Base-by-base conservation (phyloP, 2,113 vertebrate genomes). In the Dasyprocta punctata region DNA sequence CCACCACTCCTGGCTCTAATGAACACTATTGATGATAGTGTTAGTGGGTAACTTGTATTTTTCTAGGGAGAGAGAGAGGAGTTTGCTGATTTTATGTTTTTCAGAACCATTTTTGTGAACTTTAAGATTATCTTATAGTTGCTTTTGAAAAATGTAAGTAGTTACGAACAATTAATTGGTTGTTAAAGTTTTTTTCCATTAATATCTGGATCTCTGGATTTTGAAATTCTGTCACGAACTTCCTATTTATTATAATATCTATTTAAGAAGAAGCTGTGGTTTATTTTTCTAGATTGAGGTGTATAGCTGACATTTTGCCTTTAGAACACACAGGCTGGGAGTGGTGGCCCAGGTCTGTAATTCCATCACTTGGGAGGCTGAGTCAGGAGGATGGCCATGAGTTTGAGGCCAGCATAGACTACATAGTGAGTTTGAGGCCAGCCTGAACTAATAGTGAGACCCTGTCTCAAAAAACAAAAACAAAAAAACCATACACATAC, bases 281-380 rank as follows among this genome's bases (percentile, higher is more conserved):
- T 88, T 69, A 56, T 89, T 90, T 86, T 82, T 69, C 58, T 58
- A 88, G 80, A 52, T 93, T 93, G 69, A 92, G 77, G 36, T 61
- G 54, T 86, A 77, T n/a, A 86, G 5, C 90, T 93, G 75, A 92
- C 63, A 96, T 89, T 97, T 92, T 95, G 82, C 69, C 47, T 33
- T 94, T 67, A 71, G 91, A 88, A 81, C 56, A 44, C 41, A 95
- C 36, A 67, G 28, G 52, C 0, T 6, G 12, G 44, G 44, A 3
- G 3, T 78, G 13, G 75, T 33, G 6, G 13, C 3, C 0, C 44
- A 78, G 2, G 6, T 14, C 75, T 49, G 13, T 78, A 30, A 78
- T 78, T 14, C 26, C 75, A 30, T 7, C 44, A 30, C 47, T 77
- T 14, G 13, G 13, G 13, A 30, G 6, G 75, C 41, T 49, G 28